phyloP scores from a whole-genome alignment of 2,797 vertebrate genomes.

The Manis javanica region DNA sequence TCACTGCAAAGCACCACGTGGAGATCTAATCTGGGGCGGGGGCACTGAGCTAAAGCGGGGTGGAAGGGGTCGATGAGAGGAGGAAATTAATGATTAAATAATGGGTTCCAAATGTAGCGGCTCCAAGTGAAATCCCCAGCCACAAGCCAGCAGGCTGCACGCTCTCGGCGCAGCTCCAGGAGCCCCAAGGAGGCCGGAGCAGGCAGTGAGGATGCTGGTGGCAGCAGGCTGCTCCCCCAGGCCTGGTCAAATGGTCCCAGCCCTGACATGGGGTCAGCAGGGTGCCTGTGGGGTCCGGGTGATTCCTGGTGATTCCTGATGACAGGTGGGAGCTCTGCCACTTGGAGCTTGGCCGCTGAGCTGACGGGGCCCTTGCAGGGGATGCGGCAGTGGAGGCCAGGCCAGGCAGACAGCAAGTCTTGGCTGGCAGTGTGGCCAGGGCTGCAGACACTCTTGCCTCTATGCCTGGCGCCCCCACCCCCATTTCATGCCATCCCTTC shows the following conservation, averaged over 20 bases:
- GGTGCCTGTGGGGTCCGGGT: conserved; percentile 26
- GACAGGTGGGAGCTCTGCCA: conserved; percentile 71
- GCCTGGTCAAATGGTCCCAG: conserved; percentile 17
- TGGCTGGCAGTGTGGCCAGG: background rate
- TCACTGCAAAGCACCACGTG: conserved; percentile 79
- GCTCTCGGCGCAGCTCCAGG: conserved; percentile 70
- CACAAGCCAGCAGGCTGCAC: conserved; percentile 66
- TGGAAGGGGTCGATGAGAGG: conserved; percentile 81
- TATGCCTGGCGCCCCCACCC: background rate
- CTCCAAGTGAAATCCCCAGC: conserved; percentile 83
- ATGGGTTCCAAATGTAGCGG: conserved; percentile 88
- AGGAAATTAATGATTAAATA: conserved; percentile 89
- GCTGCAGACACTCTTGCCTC: conserved; percentile 22
- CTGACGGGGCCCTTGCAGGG: background rate
- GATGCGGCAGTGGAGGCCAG: background rate
- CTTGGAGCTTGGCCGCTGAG: background rate
- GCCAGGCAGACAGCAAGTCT: background rate
- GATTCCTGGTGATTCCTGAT: conserved; percentile 64
- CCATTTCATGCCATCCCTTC: background rate
- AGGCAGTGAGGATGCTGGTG: conserved; percentile 52
- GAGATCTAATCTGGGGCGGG: conserved; percentile 83
- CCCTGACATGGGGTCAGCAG: conserved; percentile 9
- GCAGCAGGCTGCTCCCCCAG: conserved; percentile 2
- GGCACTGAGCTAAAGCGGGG: conserved; percentile 75
- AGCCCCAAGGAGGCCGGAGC: conserved; percentile 44